Base-by-base conservation (phyloP, 2,113 vertebrate species). In the Casuarius casuarius region DNA sequence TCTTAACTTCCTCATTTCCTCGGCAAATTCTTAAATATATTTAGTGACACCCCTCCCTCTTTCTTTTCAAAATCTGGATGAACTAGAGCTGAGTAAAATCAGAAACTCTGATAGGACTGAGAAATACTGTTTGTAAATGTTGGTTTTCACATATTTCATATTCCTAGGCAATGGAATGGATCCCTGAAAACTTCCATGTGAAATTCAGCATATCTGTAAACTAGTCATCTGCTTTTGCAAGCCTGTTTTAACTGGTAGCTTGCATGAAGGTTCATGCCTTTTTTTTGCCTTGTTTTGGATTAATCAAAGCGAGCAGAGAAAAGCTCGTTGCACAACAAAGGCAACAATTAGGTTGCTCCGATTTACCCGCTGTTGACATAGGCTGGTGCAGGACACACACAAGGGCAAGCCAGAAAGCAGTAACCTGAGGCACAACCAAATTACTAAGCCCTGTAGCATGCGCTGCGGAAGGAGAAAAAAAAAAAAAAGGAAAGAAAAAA, bases 311-410 rank as follows among this genome's bases (percentile, higher is more conserved):
- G 85, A 80, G 74, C 31, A 87, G 49, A 85, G 81, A 62, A 94
- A 78, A 85, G 52, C 76, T 71, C 0, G 8, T 94, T 96, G 90
- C 88, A 92, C 80, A 94, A 97, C 89, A 97, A 97, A 96, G 38
- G 59, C 59, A 95, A 80, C 92, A 97, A 97, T 96, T 95, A 96
- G 62, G 52, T 63, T 94, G 68, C 76, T 81, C 65, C 29, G 3
- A 93, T 92, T 90, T 92, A 51, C 49, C 96, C 31, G 72, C 76
- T 35, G 15, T 31, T 94, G 93, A 96, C 96, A 94, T 2, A 77
- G 88, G 28, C 54, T 93, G 88, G 84, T 94, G 92, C 76, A 96
- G 96, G 96, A 96, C 92, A 93, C 31, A 86, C 63, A 96, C 54
- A 3, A 4, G 94, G 76, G 83, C 76, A 89, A 94, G 79, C 48